A percentile compares a stretch with the other conserved stretches of the same genome.
These are phyloP conservation scores for Halictus ligatus DNA, from an alignment of 2,888 invertebrate genomes.

Conservation along the genomic window DNA sequence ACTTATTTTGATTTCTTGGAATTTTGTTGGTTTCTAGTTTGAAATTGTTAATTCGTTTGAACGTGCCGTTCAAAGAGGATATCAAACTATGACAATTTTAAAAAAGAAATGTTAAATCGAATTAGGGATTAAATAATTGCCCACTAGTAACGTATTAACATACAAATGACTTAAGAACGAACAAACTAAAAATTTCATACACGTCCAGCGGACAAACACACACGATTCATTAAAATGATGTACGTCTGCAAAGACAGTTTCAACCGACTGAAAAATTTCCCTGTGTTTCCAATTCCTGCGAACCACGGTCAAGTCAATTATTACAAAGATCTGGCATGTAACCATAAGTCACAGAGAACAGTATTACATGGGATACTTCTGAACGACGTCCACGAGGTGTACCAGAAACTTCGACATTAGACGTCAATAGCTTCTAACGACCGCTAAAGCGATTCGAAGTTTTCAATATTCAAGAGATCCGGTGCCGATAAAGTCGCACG, in stretches of 20 bases:
- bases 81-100: no score
- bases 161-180: neutral
- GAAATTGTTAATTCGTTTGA: no score
- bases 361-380: neutral
- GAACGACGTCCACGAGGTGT: neutral
- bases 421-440: conserved; percentile 36
- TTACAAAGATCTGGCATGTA: neutral
- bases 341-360: neutral
- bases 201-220: no score
- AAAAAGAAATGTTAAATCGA: no score
- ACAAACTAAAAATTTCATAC: no score
- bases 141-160: no score
- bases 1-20: no score
- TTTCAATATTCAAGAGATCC: conserved; percentile 43
- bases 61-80: no score
- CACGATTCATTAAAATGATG: neutral
- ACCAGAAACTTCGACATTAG: neutral
- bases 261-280: neutral
- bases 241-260: neutral
- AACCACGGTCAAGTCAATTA: neutral
- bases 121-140: no score
- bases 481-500: conserved; percentile 38
- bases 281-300: neutral
- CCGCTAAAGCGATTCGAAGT: conserved; percentile 24
- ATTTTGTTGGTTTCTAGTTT: no score